Percentiles rank a stretch among this genome's conserved stretches.
phyloP scores from a whole-genome alignment of 64 coral and sea anemone species.

The Orbicella faveolata region DNA sequence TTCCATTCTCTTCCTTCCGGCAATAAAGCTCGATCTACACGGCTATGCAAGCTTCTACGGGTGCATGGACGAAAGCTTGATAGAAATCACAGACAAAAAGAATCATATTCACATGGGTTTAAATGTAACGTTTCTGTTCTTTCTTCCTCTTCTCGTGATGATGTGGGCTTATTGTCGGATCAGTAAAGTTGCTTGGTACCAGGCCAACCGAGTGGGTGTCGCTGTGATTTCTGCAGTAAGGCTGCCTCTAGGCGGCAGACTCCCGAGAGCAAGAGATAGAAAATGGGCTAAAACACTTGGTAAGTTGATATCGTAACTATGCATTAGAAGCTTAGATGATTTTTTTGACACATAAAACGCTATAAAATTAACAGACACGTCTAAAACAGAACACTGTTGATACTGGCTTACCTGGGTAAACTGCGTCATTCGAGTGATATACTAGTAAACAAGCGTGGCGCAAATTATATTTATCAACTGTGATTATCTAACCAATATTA shows the following conservation, averaged over 20 bases:
- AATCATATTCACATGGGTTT: constrained; percentile 11
- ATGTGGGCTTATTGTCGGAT: constrained; percentile 56
- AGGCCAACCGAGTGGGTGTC: constrained; percentile 54
- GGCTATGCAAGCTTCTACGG: constrained; percentile 30
- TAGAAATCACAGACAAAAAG: background rate
- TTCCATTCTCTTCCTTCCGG: constrained; percentile 32
- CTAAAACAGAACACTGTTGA: too few relatives aligned
- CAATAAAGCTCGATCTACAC: constrained; percentile 5
- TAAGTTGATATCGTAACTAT: constrained; percentile 21
- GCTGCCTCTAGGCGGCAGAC: background rate
- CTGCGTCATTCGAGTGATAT: too few relatives aligned
- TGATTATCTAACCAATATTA: too few relatives aligned
- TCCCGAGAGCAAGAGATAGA: constrained; percentile 42
- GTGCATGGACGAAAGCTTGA: constrained; percentile 4
- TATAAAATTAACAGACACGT: too few relatives aligned
- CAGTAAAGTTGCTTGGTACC: constrained; percentile 78
- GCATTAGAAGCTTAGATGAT: background rate
- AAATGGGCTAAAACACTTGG: constrained; percentile 90
- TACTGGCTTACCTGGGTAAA: too few relatives aligned
- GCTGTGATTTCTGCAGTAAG: background rate
- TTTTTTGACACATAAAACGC: too few relatives aligned
- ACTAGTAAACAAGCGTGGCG: too few relatives aligned
- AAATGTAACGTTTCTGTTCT: constrained; percentile 39
- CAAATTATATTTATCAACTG: too few relatives aligned
- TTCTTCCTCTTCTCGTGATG: constrained; percentile 56